Evolutionary conservation across 1,140 invertebrate species (phyloP).

Genomic region (Saccostrea cuccullata): DNA sequence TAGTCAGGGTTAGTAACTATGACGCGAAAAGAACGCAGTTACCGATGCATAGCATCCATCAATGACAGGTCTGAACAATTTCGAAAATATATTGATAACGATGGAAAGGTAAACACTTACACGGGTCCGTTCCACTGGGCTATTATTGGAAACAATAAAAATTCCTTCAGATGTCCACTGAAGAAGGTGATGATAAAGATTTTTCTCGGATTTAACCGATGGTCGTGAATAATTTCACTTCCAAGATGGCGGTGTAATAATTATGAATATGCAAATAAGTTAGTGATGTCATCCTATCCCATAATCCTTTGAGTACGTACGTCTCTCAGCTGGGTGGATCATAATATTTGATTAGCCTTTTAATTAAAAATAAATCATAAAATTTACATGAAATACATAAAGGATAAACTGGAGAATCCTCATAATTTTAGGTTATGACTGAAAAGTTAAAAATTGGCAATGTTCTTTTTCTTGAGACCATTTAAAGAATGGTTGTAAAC

Average conservation of each 20-base stretch:
- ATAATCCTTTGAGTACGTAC: constrained; percentile 57
- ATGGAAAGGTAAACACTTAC: constrained; percentile 68
- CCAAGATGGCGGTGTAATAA: constrained; percentile 77
- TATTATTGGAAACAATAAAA: constrained; percentile 70
- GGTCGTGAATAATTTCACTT: constrained; percentile 61
- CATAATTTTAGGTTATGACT: too few relatives aligned
- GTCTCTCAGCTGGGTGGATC: not conserved
- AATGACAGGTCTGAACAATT: not conserved
- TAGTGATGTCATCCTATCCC: constrained; percentile 68
- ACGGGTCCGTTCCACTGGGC: constrained; percentile 78
- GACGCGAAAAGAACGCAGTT: constrained; percentile 21
- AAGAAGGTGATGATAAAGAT: constrained; percentile 73
- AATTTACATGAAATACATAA: too few relatives aligned
- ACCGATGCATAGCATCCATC: constrained; percentile 38
- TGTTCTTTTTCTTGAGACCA: too few relatives aligned
- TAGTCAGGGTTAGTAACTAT: not conserved
- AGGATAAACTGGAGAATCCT: too few relatives aligned
- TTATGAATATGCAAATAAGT: constrained; percentile 70
- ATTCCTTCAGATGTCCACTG: constrained; percentile 59
- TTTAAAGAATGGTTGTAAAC: too few relatives aligned
- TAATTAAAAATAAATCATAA: too few relatives aligned
- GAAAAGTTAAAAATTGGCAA: too few relatives aligned
- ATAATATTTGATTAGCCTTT: too few relatives aligned
- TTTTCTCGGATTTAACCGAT: constrained; percentile 68
- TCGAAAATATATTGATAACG: not conserved